Conservation (phyloP, 92 coral and sea anemone genomes). For the Plumapathes pennacea region DNA sequence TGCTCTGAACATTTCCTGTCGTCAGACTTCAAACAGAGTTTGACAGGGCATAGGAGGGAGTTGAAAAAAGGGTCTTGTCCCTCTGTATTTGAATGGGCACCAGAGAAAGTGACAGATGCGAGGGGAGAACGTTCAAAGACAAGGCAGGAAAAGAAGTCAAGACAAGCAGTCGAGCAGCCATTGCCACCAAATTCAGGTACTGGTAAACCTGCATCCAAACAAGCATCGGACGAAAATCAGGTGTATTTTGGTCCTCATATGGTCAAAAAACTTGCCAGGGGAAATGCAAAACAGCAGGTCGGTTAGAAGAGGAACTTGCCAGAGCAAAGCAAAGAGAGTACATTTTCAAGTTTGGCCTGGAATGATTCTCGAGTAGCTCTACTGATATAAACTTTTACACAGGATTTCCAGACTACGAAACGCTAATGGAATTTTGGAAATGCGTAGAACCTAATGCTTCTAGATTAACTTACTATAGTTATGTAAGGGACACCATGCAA, state of each 20-base stretch:
- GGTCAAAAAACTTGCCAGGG: background rate
- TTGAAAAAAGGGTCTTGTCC: constrained; percentile 44
- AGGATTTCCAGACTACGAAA: constrained; percentile 54
- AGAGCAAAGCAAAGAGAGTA: constrained; percentile 13
- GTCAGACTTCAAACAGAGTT: constrained; percentile 55
- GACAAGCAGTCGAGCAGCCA: background rate
- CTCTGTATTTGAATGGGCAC: constrained; percentile 57
- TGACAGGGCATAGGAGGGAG: constrained; percentile 64
- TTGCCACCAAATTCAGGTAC: background rate
- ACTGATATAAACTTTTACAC: constrained; percentile 66
- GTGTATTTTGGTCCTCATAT: constrained; percentile 2
- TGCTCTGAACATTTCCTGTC: constrained; percentile 58
- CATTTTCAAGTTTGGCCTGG: constrained; percentile 42
- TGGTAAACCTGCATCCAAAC: background rate
- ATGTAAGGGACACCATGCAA: constrained; percentile 26
- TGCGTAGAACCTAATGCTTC: constrained; percentile 37
- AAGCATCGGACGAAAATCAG: no score
- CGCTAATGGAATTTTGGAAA: constrained; percentile 53
- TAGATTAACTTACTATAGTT: constrained; percentile 42
- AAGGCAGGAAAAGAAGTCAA: constrained; percentile 1
- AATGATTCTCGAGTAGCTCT: constrained; percentile 50
- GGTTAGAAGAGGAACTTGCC: background rate
- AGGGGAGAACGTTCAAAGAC: background rate
- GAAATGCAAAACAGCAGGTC: background rate
- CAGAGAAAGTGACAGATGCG: no score